phyloP scores from a whole-genome alignment of 2,113 vertebrate genomes.

The Bettongia penicillata region DNA sequence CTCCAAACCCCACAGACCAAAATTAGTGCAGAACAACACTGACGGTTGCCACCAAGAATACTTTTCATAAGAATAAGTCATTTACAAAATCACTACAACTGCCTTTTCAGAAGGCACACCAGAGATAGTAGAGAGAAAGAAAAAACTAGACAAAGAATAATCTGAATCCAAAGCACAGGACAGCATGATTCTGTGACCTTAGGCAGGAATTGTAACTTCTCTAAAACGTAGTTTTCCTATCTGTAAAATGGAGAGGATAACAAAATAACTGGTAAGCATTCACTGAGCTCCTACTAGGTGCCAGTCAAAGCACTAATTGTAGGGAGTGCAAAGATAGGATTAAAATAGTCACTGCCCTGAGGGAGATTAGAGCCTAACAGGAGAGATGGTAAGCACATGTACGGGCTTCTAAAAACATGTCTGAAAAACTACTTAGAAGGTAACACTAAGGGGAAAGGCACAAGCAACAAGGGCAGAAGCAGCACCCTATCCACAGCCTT shows the following conservation, averaged over 20 bases:
- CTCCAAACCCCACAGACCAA: constrained; percentile 34
- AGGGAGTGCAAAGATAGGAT: too few relatives aligned
- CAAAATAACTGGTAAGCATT: too few relatives aligned
- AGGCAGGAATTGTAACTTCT: background rate
- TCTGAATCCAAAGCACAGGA: background rate
- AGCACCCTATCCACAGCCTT: too few relatives aligned
- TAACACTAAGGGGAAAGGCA: too few relatives aligned
- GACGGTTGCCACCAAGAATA: background rate
- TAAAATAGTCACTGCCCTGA: too few relatives aligned
- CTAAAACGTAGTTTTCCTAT: constrained; percentile 15
- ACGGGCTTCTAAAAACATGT: too few relatives aligned
- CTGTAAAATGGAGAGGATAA: background rate
- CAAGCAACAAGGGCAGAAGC: too few relatives aligned
- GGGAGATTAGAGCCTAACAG: too few relatives aligned
- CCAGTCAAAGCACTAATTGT: too few relatives aligned
- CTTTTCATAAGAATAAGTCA: constrained; percentile 20
- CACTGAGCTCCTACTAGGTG: too few relatives aligned
- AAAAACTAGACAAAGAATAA: background rate
- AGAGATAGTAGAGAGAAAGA: constrained; percentile 35
- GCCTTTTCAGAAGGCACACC: constrained; percentile 12
- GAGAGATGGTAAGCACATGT: too few relatives aligned
- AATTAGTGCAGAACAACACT: constrained; percentile 44
- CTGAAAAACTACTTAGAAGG: too few relatives aligned
- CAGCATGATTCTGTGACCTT: background rate
- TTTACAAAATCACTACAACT: constrained; percentile 21